Evolutionary conservation across 92 coral and sea anemone species (phyloP).

Genomic region (Porites cylindrica): DNA sequence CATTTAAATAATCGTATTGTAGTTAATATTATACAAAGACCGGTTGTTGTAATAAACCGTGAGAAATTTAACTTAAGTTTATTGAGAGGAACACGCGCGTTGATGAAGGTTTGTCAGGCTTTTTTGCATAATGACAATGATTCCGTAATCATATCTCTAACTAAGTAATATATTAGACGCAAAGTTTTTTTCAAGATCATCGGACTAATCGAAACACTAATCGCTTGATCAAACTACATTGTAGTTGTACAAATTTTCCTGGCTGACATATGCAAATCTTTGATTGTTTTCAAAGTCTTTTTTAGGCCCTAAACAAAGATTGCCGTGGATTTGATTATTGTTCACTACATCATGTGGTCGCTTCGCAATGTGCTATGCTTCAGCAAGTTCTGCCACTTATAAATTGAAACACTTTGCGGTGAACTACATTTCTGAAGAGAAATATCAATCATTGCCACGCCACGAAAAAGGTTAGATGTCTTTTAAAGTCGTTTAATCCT

Average conservation of each 20-base stretch:
- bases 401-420: background rate
- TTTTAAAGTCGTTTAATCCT: background rate
- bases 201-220: background rate
- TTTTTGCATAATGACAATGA: no score
- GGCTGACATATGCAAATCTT: conserved; percentile 40
- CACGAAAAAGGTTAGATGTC: background rate
- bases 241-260: conserved; percentile 13
- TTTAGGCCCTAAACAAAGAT: conserved; percentile 13
- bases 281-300: background rate
- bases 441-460: background rate
- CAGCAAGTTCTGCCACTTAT: background rate
- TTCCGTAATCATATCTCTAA: background rate
- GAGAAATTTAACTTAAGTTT: no score
- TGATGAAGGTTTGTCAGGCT: no score
- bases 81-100: no score
- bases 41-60: no score
- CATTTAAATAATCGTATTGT: no score
- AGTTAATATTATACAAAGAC: no score
- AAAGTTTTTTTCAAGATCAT: no score
- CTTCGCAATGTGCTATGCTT: background rate
- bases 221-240: background rate
- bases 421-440: background rate
- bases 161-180: no score
- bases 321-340: background rate
- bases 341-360: background rate